Evolutionary conservation across 2,888 invertebrate species (phyloP), one percentile per base, ranked within the genome.

Genomic region (Cinara cedri): DNA sequence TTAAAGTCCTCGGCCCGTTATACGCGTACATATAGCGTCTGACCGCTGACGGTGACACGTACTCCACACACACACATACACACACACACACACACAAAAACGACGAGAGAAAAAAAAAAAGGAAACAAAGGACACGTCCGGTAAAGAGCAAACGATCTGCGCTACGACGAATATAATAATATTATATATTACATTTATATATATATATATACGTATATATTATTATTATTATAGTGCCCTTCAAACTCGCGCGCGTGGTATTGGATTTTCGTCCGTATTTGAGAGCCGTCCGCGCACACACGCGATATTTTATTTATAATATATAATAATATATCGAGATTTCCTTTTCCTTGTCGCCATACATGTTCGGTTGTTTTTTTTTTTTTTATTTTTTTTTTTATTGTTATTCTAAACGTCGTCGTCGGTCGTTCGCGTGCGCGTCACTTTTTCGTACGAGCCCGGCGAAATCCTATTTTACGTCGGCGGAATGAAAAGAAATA

Each of bases 41-140:
- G 78, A 78, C 78, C 78, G 70, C 78, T 78, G 78, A 78, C 57
- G 57, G 70, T 78, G 78, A 78, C 78, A 78, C 60, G 78, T 70
- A 78, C 78, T 78, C 57, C 46, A 70, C 24, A 49, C 26, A 57
- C 55, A 26, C 55, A 44, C 44, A 65, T 26, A 54, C 42, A 65
- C 65, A 75, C 54, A 65, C 14, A 55, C 4, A 11, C 16, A 16
- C 44, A 57, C 72, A 60, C 21, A 49, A 34, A 66, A 66, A 70
- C 44, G 81, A n/a, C 11, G 16, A 19, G 54, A 44, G 19, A 44
- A 14, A 1, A 42, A 71, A 65, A 65, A 54, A 72, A 80, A 66
- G 66, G 54, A 68, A 72, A 71, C 55, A 81, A 71, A 81, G 63
- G 66, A 72, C 74, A 68, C 80, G 78, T 72, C 80, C 63, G 62